phyloP scores from a whole-genome alignment of 2,113 vertebrate species.

The Montifringilla adamsi region DNA sequence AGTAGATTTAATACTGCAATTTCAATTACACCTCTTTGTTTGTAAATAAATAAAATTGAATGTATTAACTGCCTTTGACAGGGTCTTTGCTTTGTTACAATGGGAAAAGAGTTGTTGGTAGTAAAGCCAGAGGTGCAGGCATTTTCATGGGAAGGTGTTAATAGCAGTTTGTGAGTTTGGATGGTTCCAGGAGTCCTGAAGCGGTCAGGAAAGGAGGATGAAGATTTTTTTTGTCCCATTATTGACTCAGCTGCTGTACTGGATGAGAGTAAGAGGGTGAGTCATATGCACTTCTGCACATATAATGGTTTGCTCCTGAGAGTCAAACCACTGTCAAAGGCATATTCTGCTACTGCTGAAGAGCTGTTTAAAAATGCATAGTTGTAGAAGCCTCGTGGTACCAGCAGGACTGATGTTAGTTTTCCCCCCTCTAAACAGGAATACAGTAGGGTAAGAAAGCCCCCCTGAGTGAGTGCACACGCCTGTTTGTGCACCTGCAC shows the following conservation, averaged over 20 bases:
- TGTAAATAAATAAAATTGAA: neutral
- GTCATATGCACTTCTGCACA: neutral
- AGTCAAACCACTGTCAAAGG: neutral
- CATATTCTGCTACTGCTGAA: neutral
- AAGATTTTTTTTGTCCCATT: neutral
- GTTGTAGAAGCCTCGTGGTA: neutral
- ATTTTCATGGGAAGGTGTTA: neutral
- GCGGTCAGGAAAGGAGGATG: neutral
- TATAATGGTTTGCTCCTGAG: neutral
- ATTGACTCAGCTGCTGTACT: neutral
- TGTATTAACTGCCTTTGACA: neutral
- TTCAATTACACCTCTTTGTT: neutral
- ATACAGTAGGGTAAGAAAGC: neutral
- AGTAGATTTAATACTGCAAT: neutral
- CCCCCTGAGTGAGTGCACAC: neutral
- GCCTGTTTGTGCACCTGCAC: neutral
- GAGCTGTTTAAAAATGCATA: neutral
- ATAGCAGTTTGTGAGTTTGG: neutral
- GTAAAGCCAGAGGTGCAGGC: neutral
- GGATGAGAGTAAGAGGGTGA: neutral
- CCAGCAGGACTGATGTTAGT: neutral
- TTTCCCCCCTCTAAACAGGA: neutral
- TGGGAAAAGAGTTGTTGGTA: neutral
- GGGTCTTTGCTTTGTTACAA: neutral
- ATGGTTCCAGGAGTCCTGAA: neutral